Evolutionary conservation across 1,140 invertebrate species (phyloP).

Genomic region (Batillaria attramentaria): DNA sequence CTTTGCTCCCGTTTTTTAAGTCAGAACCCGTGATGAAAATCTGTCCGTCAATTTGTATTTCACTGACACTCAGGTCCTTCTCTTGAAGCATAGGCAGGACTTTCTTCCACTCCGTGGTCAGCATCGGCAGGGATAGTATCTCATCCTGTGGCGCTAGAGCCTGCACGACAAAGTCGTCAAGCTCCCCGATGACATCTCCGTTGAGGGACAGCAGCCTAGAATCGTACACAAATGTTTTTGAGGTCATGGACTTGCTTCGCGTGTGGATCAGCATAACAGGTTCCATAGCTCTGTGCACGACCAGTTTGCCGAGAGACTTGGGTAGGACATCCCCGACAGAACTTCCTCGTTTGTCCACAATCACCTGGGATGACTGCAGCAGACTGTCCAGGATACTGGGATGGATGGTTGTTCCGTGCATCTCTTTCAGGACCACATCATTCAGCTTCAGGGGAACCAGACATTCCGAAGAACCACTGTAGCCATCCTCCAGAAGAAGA

Average conservation of each 20-base stretch:
- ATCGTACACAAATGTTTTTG: slow-evolving; percentile 36
- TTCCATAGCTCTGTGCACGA: slow-evolving; percentile 21
- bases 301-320: slow-evolving; percentile 20
- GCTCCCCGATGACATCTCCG: slow-evolving; percentile 48
- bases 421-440: slow-evolving; percentile 40
- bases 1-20: too few species aligned
- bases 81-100: too few species aligned
- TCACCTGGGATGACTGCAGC: slow-evolving; percentile 41
- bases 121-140: neutral
- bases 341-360: neutral
- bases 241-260: slow-evolving; percentile 13
- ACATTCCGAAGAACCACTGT: slow-evolving; percentile 43
- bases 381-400: slow-evolving; percentile 53
- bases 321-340: slow-evolving; percentile 19
- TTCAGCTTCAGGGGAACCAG: slow-evolving; percentile 41
- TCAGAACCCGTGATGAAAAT: too few species aligned
- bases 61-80: too few species aligned
- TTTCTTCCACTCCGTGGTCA: neutral
- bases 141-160: neutral
- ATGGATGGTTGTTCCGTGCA: slow-evolving; percentile 46
- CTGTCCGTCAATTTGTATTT: too few species aligned
- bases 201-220: slow-evolving; percentile 38
- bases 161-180: slow-evolving; percentile 28
- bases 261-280: slow-evolving; percentile 31
- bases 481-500: slow-evolving; percentile 35